A percentile compares a stretch with the other conserved stretches of the same genome.
Evolutionary conservation across 2,888 invertebrate species (phyloP).

Genomic region (Chelonus formosanus): DNA sequence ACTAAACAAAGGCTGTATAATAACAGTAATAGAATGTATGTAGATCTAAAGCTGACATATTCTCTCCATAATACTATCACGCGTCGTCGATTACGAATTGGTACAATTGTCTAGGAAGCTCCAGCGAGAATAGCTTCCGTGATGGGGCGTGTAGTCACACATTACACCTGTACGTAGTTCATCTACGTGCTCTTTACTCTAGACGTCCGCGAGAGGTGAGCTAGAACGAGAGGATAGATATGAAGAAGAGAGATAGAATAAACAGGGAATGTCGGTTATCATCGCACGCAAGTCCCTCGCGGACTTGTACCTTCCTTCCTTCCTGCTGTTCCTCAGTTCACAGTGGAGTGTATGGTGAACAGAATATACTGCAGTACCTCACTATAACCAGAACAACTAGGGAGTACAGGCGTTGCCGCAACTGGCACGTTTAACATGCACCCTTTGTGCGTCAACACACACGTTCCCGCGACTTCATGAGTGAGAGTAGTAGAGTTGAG

Average conservation of each 20-base stretch:
- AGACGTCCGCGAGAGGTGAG: too few relatives aligned
- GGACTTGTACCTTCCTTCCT: constrained; percentile 1
- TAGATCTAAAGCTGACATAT: background rate
- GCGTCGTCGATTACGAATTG: constrained; percentile 16
- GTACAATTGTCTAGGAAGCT: constrained; percentile 28
- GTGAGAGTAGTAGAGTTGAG: background rate
- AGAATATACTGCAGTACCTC: background rate
- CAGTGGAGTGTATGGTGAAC: background rate
- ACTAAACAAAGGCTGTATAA: constrained; percentile 3
- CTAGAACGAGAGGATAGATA: background rate
- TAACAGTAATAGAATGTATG: constrained; percentile 1
- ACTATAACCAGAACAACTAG: background rate
- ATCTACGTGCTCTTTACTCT: background rate
- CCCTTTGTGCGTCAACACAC: constrained; percentile 36
- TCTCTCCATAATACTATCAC: background rate
- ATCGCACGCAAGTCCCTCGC: constrained; percentile 28
- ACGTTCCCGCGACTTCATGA: background rate
- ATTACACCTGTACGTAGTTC: constrained; percentile 16
- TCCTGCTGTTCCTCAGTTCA: background rate
- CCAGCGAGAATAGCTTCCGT: constrained; percentile 20
- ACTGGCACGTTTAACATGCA: constrained; percentile 42
- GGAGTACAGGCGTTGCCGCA: constrained; percentile 1
- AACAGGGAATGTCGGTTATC: constrained; percentile 22
- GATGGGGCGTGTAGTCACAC: constrained; percentile 7
- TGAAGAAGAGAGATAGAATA: constrained; percentile 3